Percentiles rank a stretch among this genome's conserved stretches.
These are phyloP conservation scores for Catostomus latipinnis DNA, from an alignment of 2,797 vertebrate genomes.

Conservation along the genomic window DNA sequence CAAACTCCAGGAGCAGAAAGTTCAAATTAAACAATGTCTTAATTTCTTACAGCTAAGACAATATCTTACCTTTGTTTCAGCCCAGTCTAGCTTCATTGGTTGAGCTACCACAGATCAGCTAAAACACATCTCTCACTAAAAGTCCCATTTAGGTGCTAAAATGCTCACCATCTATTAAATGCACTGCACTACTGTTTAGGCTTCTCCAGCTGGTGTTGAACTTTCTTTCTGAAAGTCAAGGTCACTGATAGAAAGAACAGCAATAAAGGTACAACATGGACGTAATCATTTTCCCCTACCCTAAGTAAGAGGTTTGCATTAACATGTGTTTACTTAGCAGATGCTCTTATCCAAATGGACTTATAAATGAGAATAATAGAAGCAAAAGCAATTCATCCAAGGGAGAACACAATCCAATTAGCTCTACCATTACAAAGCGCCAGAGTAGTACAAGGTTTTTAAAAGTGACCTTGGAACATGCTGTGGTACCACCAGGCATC, in stretches of 20 bases:
- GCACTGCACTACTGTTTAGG: constrained; percentile 18
- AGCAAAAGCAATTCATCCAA: too few species aligned
- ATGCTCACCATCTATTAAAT: constrained; percentile 7
- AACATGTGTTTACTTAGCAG: too few species aligned
- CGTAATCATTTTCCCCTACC: background rate
- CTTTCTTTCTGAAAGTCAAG: background rate
- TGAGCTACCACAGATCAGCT: constrained; percentile 37
- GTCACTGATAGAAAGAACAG: background rate
- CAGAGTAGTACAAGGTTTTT: too few species aligned
- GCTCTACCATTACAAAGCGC: too few species aligned
- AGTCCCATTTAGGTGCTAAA: constrained; percentile 35
- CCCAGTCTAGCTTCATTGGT: background rate
- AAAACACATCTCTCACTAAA: background rate
- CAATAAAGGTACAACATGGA: background rate
- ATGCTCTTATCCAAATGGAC: too few species aligned
- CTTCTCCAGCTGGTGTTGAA: background rate
- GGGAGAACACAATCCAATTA: too few species aligned
- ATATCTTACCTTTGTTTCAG: background rate
- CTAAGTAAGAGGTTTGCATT: background rate
- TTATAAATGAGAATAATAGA: too few species aligned
- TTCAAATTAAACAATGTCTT: background rate
- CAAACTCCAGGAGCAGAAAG: background rate
- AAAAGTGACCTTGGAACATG: too few species aligned
- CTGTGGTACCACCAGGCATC: too few species aligned
- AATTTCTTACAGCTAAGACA: background rate